These are phyloP conservation scores for Manis pentadactyla DNA, from an alignment of 2,797 vertebrate species.

Conservation along the genomic window DNA sequence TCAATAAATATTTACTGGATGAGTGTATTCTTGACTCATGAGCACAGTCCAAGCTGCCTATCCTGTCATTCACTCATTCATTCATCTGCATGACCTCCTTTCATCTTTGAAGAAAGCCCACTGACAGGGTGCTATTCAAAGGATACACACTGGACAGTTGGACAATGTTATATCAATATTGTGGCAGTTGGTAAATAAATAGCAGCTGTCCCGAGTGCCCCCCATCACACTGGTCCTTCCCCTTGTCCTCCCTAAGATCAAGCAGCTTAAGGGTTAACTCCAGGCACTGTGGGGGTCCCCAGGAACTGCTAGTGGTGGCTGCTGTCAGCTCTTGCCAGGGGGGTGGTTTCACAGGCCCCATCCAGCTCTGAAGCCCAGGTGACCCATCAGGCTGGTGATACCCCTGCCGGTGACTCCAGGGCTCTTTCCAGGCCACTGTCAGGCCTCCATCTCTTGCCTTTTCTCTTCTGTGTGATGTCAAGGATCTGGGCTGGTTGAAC, in stretches of 20 bases:
- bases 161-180: neutral
- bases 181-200: neutral
- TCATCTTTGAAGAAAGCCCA: neutral
- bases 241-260: neutral
- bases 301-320: neutral
- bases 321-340: neutral
- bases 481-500: neutral
- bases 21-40: neutral
- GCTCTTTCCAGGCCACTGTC: neutral
- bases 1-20: neutral
- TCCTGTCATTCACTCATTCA: neutral
- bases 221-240: neutral
- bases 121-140: neutral
- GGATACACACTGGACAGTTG: neutral
- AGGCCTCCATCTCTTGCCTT: neutral
- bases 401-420: neutral
- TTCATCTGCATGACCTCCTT: neutral
- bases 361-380: neutral
- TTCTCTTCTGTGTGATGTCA: neutral
- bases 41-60: neutral
- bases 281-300: accelerated
- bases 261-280: neutral
- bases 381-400: neutral
- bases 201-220: neutral
- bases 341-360: neutral